Evolutionary conservation across 2,888 invertebrate species (phyloP), one percentile per base, ranked within the genome.

Genomic region (Platypus cylindrus): DNA sequence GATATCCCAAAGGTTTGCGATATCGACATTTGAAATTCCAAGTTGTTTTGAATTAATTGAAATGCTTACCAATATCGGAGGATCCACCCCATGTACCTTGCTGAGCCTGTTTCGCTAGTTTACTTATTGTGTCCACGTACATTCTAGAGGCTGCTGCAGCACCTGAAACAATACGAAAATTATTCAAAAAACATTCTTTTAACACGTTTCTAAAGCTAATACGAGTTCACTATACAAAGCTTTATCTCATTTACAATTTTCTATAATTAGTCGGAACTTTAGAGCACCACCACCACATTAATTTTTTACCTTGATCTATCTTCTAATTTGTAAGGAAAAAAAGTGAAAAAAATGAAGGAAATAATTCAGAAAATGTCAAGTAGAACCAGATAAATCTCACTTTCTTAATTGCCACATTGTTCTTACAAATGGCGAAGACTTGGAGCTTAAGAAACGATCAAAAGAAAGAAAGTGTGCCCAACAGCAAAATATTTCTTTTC

Each of bases 61-160:
- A n/a, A n/a, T 4, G 65, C 73, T 75, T 68, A 89, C 89, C 89
- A 52, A 89, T 85, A 70, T 89, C 89, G 46, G 82, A 78, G 48
- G 86, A 86, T 59, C 86, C 87, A 48, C 82, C 82, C 80, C 83
- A 82, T 25, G 83, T 81, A 48, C 86, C 87, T 63, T 89, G 85
- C 62, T 89, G 87, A 36, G 89, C 87, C 60, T 89, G 87, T 48
- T 81, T 70, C 42, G 87, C 87, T 58, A 89, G 69, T 64, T 85
- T 85, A 48, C 82, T 80, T 58, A 89, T 76, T 44, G 87, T 82
- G 55, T 89, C 89, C 55, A 87, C 84, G 65, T 89, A 89, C 49
- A 86, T 63, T 34, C 86, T 74, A 18, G 86, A 86, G 23, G 89
- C 87, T 44, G 86, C 83, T 38, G 87, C 86, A 41, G 87, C 85